These are phyloP conservation scores for Peromyscus maniculatus DNA, from an alignment of 2,113 vertebrate genomes.

Conservation along the genomic window DNA sequence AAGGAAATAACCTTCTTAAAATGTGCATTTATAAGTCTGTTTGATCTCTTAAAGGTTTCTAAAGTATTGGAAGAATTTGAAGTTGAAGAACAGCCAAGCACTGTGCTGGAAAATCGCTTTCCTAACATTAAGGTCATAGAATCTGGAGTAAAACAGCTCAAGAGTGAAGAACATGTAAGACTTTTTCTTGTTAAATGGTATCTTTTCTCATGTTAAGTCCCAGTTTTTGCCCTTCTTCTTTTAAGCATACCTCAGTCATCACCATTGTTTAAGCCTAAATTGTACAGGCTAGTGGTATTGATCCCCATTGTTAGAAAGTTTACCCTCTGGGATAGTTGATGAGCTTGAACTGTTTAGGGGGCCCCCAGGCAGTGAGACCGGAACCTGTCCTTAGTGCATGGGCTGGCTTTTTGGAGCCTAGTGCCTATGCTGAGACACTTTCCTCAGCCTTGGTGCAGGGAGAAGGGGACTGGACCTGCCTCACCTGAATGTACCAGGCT, in stretches of 20 bases:
- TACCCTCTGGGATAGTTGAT: not conserved
- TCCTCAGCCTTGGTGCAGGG: no score
- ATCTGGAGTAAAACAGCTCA: slow-evolving; percentile 90
- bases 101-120: slow-evolving; percentile 90
- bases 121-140: slow-evolving; percentile 94
- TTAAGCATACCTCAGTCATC: not conserved
- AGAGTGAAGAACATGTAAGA: slow-evolving; percentile 91
- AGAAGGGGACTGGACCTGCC: no score
- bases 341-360: no score
- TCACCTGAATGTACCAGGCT: no score
- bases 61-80: slow-evolving; percentile 95
- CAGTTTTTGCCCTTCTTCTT: not conserved
- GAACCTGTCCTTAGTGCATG: no score
- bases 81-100: slow-evolving; percentile 93
- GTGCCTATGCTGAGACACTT: no score
- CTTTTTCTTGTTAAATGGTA: not conserved
- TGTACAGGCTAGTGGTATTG: not conserved
- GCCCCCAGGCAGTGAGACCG: no score
- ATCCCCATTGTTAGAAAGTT: slow-evolving; percentile 19
- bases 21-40: not conserved
- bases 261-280: not conserved
- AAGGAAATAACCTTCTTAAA: not conserved
- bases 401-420: no score
- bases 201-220: not conserved
- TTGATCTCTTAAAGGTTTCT: slow-evolving; percentile 90